Evolutionary conservation across 2,888 invertebrate genomes (phyloP), one percentile per base, ranked within the genome.

Genomic region (Oscheius sp.): DNA sequence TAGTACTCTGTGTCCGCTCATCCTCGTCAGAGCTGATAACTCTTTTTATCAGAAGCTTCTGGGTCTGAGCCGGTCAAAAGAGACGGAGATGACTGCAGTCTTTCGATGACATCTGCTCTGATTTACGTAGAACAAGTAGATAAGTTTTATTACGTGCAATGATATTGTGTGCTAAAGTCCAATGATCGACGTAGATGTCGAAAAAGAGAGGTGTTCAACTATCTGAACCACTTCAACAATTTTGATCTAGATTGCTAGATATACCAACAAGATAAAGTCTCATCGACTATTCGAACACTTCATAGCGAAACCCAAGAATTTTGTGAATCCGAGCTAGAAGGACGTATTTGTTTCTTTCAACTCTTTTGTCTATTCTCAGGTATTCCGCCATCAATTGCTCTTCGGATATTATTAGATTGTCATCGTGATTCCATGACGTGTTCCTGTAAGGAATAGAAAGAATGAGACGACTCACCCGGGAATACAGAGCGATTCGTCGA

Each of bases 351-450:
- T 57, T 38, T 41, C 41, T 22, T 4, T 41, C 41, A 20, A 57
- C 26, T 3, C 8, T 36, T 6, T 17, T 24, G 8, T 36, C 24
- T 41, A 57, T 57, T 9, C 17, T 57, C 26, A 3, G 2, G 57
- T 41, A 57, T 38, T 57, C 57, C 4, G 14, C 12, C 24, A n/a
- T 38, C 20, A 57, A 20, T 12, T 57, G 14, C 2, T 24, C 38
- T 9, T 41, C 36, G 2, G 36, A 17, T 2, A 38, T 41, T 22
- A 57, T 38, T 26, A 57, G 26, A 22, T 57, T 36, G 2, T 9
- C 9, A 38, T 63, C 63, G 22, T 63, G 50, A 1, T 30, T 49
- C 63, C 63, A 63, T n/a, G 63, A 22, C 9, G 32, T 26, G n/a
- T 61, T 61, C 8, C 61, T 61, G 6, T 28, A 61, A 17, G 3